phyloP scores from a whole-genome alignment of 2,888 invertebrate species.

The Melitaea athalia region DNA sequence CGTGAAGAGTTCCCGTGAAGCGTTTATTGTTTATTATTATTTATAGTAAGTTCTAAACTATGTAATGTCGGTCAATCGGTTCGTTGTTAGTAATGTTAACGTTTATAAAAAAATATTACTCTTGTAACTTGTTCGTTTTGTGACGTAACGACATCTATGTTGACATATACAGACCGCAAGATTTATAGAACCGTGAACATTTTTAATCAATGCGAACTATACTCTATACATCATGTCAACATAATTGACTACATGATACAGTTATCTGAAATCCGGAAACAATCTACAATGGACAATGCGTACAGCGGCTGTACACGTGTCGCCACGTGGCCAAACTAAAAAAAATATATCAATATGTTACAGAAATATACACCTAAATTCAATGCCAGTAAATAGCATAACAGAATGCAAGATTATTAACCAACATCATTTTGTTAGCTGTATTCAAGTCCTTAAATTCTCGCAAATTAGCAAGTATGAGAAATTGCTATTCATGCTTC shows the following conservation, averaged over 20 bases:
- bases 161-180: too few relatives aligned
- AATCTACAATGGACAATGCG: conserved; percentile 43
- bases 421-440: neutral
- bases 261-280: conserved; percentile 50
- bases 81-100: too few relatives aligned
- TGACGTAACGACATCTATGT: too few relatives aligned
- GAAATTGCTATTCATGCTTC: conserved; percentile 37
- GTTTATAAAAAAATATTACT: too few relatives aligned
- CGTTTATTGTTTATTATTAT: too few relatives aligned
- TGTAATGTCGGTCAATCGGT: too few relatives aligned
- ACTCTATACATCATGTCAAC: conserved; percentile 40
- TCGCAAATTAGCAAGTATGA: conserved; percentile 23
- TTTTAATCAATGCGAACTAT: too few relatives aligned
- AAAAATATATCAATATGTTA: neutral
- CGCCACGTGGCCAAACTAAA: conserved; percentile 35
- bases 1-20: too few relatives aligned
- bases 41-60: too few relatives aligned
- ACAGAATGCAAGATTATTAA: neutral
- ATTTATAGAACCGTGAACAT: too few relatives aligned
- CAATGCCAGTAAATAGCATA: neutral
- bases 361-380: conserved; percentile 6
- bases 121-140: too few relatives aligned
- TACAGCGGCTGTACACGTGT: conserved; percentile 43
- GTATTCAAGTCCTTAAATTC: conserved; percentile 1
- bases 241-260: conserved; percentile 43